Base-by-base conservation (phyloP, 2,113 vertebrate species). In the Bucco capensis region DNA sequence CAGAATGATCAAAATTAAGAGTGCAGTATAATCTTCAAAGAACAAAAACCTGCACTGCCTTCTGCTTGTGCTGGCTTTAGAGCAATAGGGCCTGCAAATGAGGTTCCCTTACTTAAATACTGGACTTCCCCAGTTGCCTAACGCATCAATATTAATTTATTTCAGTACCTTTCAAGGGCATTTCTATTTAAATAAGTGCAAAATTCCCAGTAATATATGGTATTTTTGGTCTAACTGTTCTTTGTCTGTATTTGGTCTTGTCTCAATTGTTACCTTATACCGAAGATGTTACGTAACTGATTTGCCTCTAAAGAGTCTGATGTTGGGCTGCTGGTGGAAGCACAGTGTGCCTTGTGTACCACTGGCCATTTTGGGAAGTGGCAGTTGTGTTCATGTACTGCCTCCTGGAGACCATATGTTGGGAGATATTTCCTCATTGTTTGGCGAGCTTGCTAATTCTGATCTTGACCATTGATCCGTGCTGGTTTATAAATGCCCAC, bases 1-100 rank as follows among this genome's bases (percentile, higher is more conserved):
- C 83, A 72, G 57, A 93, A 61, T 61, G 15, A 90, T 90, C 22
- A 78, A 69, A 93, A 94, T 71, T 81, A 89, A 83, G n/a, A 88
- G 31, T 5, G 3, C 23, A 60, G 19, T 83, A 64, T 89, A 71
- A 57, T 71, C 64, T 86, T 91, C 69, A 90, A 88, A 95, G 88
- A 81, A 61, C 12, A 50, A 88, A 94, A 86, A 17, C 22, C 50
- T 86, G n/a, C 28, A 8, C 49, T 80, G n/a, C 61, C 73, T 86
- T 86, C 81, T 86, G 40, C 76, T 81, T 12, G 3, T 57, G 56
- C 40, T 27, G 8, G 44, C 40, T 84, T 78, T 14, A 57, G 65
- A 65, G 28, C 78, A 89, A 12, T 71, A 44, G 81, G 49, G 35
- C 50, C 25, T 90, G 53, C 37, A 92, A 76, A 74, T 35, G 28